Base-by-base conservation (phyloP, 2,797 vertebrate species). In the Chromis chromis region DNA sequence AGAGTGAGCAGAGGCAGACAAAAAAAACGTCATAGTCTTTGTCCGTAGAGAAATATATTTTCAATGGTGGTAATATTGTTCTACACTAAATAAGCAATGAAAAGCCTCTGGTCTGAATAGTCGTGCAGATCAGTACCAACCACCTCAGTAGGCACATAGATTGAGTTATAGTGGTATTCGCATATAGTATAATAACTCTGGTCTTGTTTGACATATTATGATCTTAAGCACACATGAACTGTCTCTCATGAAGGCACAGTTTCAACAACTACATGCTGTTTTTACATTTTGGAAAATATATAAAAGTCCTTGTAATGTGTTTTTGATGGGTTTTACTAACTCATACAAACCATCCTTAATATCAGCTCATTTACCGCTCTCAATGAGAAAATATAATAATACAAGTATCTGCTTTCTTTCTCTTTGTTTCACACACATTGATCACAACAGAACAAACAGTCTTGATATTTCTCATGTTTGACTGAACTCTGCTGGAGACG, bases 401-500 rank as follows among this genome's bases (percentile, higher is more conserved):
- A 22, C 10, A 48, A 19, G 2, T 24, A 4, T 58, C 36, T 27
- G 13, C 42, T 17, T 11, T 36, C 24, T 39, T 46, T 72, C 16
- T 19, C 3, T 55, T 61, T 54, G 36, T 63, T 65, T 70, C 9
- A 22, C 31, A 40, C 17, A 66, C n/a, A 54, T 12, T 13, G 4
- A 50, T 73, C 50, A 76, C 33, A 71, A 77, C 33, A 69, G 44
- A 49, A 76, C 55, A 76, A 73, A 79, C 40, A 17, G 49, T 0
- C 31, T 54, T 54, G 46, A 70, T 80, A 66, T 70, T 46, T 27
- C 56, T 72, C 24, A 19, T 59, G 63, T 80, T 76, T 44, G 25
- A 79, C 36, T 86, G 55, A 84, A 71, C 79, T 73, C 50, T 25
- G 57, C 46, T 49, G 53, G 49, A 74, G 52, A 78, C 31, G 1